These are phyloP conservation scores for Platyrinchus mystaceus DNA, from an alignment of 2,797 vertebrate genomes.

Conservation along the genomic window DNA sequence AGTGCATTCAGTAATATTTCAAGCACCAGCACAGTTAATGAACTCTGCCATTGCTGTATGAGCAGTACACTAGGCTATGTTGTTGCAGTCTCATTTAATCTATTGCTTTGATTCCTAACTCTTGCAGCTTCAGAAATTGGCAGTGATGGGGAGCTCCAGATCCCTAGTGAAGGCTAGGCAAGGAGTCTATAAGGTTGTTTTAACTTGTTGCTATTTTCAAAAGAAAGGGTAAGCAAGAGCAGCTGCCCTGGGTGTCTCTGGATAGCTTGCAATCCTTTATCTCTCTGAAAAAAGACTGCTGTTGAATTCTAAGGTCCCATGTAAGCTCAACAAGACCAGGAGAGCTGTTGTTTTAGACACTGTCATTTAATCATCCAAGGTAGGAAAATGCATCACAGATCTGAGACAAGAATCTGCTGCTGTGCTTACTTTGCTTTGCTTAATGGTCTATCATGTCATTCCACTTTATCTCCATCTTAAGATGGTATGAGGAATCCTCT, in stretches of 20 bases:
- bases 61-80: background rate
- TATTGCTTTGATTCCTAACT: background rate
- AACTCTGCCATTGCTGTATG: background rate
- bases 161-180: background rate
- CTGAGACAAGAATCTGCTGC: background rate
- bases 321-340: background rate
- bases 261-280: background rate
- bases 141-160: background rate
- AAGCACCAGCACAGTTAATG: background rate
- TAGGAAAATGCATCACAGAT: background rate
- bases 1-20: background rate
- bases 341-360: slow-evolving; percentile 33
- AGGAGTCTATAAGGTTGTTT: background rate
- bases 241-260: slow-evolving; percentile 77
- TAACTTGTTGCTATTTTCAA: slow-evolving; percentile 81
- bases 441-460: background rate
- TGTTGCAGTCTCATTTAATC: background rate
- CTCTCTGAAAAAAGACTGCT: slow-evolving; percentile 15
- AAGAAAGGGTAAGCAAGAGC: slow-evolving; percentile 85
- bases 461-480: slow-evolving; percentile 26
- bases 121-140: background rate
- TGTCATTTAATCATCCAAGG: background rate
- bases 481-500: slow-evolving; percentile 1
- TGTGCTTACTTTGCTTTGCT: slow-evolving; percentile 26
- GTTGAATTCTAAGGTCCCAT: background rate